Evolutionary conservation across 1,140 invertebrate genomes (phyloP).

Genomic region (Olivierus martensii): DNA sequence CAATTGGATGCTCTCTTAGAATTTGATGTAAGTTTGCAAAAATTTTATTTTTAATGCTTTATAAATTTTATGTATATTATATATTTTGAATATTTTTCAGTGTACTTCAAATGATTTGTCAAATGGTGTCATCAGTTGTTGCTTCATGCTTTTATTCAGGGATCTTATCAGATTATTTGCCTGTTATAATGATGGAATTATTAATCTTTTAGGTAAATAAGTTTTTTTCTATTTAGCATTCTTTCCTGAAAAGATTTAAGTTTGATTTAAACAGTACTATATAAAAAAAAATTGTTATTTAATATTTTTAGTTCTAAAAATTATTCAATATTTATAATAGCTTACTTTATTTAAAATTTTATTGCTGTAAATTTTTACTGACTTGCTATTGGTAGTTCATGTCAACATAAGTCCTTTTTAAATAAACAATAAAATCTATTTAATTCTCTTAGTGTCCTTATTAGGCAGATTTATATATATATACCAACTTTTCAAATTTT

Average conservation of each 20-base stretch:
- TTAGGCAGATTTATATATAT: no score
- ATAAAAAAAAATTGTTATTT: not conserved
- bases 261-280: not conserved
- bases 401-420: no score
- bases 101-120: conserved; percentile 91
- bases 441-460: no score
- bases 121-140: conserved; percentile 97
- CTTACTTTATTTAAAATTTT: no score
- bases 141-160: conserved; percentile 95
- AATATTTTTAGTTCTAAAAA: not conserved
- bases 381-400: no score
- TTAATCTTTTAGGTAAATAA: conserved; percentile 75
- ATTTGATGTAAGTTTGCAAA: conserved; percentile 56
- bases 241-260: conserved; percentile 9
- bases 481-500: no score
- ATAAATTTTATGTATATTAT: no score
- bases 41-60: conserved; percentile 1
- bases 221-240: no score
- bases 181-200: conserved; percentile 99
- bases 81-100: conserved; percentile 25
- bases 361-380: no score
- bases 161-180: conserved; percentile 98
- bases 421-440: no score
- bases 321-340: no score
- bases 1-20: conserved; percentile 92